Evolutionary conservation across 1,140 invertebrate genomes (phyloP).

Genomic region (Diprion similis): DNA sequence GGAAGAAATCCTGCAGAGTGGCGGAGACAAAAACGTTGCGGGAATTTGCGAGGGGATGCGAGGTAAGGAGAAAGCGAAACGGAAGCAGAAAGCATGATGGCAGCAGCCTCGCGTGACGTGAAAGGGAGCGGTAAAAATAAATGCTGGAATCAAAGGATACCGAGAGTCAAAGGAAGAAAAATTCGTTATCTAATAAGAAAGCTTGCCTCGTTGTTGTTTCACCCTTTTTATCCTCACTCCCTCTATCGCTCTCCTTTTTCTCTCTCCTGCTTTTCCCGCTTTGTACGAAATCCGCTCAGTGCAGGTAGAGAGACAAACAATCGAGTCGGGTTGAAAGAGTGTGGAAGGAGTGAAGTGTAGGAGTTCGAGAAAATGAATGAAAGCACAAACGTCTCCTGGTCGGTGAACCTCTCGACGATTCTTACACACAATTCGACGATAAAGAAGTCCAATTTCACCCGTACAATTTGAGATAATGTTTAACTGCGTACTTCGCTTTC

Average conservation of each 20-base stretch:
- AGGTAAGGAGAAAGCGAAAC: not conserved
- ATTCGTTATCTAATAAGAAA: constrained; percentile 6
- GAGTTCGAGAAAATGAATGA: too few species aligned
- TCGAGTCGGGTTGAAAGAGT: too few species aligned
- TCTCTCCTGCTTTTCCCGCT: not conserved
- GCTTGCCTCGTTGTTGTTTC: not conserved
- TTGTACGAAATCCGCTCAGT: not conserved
- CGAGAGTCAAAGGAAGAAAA: constrained; percentile 4
- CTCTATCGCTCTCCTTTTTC: not conserved
- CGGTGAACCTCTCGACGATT: too few species aligned
- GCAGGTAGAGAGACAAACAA: too few species aligned
- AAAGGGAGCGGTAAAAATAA: constrained; percentile 3
- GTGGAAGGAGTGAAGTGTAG: too few species aligned
- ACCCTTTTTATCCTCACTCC: not conserved
- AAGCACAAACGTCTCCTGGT: too few species aligned
- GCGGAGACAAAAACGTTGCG: not conserved
- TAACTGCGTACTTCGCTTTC: too few species aligned
- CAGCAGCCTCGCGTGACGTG: not conserved
- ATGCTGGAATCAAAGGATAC: not conserved
- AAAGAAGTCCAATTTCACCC: too few species aligned
- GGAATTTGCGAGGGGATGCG: not conserved
- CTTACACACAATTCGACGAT: too few species aligned
- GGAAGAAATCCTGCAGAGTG: not conserved
- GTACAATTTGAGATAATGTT: too few species aligned
- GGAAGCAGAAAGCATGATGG: not conserved